These are phyloP conservation scores for Hydractinia echinata DNA, from an alignment of 30 jellyfish, hydroid and myxozoan genomes.

Conservation along the genomic window DNA sequence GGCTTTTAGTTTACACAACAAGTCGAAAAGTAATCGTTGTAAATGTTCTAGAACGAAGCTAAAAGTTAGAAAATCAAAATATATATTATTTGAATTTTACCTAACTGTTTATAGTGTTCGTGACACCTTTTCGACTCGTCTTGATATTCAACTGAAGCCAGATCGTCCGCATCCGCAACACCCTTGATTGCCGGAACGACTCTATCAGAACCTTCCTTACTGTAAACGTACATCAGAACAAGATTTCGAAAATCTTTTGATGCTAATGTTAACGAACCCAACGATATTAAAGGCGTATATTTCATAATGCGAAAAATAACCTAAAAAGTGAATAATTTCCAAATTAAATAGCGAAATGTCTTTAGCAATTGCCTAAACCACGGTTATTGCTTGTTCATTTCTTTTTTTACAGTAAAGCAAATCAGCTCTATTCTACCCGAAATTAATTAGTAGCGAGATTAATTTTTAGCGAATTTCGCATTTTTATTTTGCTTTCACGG, in stretches of 20 bases:
- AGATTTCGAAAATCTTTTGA: constrained; percentile 67
- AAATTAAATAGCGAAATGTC: neutral
- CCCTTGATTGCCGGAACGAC: constrained; percentile 45
- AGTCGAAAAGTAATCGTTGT: too few relatives aligned
- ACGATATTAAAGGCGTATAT: constrained; percentile 42
- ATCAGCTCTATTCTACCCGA: too few relatives aligned
- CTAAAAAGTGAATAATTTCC: constrained; percentile 4
- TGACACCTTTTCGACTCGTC: constrained; percentile 47
- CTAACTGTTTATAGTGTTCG: constrained; percentile 66
- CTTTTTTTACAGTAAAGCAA: too few relatives aligned
- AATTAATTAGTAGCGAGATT: too few relatives aligned
- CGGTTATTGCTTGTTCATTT: too few relatives aligned
- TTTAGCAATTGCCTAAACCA: too few relatives aligned
- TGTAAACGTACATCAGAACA: constrained; percentile 57
- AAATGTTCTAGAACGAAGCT: too few relatives aligned
- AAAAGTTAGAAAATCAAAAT: too few relatives aligned
- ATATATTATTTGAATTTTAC: constrained; percentile 3
- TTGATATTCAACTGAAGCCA: constrained; percentile 11
- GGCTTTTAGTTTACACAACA: too few relatives aligned
- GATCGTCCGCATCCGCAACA: constrained; percentile 31
- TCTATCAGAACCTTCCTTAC: constrained; percentile 53
- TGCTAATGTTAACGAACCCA: constrained; percentile 72
- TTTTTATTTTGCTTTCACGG: too few relatives aligned
- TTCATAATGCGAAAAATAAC: constrained; percentile 43
- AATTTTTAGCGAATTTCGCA: too few relatives aligned